Conservation (phyloP, 2,113 vertebrate species). For the Chionodraco myersi region DNA sequence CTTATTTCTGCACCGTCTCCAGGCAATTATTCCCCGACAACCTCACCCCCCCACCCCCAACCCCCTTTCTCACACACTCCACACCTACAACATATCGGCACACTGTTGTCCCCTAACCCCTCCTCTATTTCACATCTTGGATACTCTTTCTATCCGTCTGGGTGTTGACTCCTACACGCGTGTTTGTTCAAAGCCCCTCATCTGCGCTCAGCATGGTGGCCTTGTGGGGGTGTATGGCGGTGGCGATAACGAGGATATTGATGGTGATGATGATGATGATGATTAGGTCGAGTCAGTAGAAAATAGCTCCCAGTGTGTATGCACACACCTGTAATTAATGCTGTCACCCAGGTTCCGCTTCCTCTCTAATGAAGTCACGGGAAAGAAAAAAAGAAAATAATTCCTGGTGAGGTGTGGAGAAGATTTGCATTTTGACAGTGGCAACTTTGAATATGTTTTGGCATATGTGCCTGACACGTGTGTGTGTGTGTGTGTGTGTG, state of each 20-base stretch:
- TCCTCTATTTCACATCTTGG: constrained; percentile 65
- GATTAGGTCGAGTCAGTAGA: constrained; percentile 66
- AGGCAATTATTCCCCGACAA: constrained; percentile 78
- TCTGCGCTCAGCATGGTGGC: constrained; percentile 51
- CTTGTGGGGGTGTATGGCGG: constrained; percentile 38
- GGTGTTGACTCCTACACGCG: constrained; percentile 39
- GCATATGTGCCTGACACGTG: constrained; percentile 52
- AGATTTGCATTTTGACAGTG: constrained; percentile 70
- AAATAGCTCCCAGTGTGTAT: constrained; percentile 68
- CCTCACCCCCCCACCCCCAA: constrained; percentile 3
- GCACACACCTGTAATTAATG: constrained; percentile 73
- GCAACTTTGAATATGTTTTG: constrained; percentile 57
- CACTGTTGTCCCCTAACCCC: constrained; percentile 25
- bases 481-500: constrained; percentile 21
- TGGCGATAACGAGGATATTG: constrained; percentile 56
- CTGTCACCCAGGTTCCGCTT: constrained; percentile 64
- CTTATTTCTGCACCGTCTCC: constrained; percentile 81
- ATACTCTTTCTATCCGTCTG: constrained; percentile 35
- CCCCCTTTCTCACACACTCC: neutral
- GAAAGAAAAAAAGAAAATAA: constrained; percentile 26
- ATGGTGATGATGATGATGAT: constrained; percentile 57
- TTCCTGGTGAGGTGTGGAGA: constrained; percentile 21
- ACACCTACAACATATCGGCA: constrained; percentile 41
- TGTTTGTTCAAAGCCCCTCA: constrained; percentile 48
- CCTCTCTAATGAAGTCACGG: constrained; percentile 64